Evolutionary conservation across 2,113 vertebrate species (phyloP).

Genomic region (Semnornis frantzii): DNA sequence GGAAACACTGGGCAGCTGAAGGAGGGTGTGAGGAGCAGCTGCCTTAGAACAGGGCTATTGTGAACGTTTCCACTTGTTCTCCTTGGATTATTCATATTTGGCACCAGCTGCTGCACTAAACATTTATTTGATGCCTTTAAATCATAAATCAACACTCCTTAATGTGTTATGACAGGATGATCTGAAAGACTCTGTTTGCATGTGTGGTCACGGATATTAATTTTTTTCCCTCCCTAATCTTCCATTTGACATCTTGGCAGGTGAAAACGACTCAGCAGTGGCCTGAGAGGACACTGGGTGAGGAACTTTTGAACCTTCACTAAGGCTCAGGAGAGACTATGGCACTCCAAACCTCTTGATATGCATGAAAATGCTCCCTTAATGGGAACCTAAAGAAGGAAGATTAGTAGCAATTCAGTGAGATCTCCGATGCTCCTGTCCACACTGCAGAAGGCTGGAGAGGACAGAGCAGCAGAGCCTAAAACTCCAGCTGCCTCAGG

Average conservation of each 20-base stretch:
- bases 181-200: constrained; percentile 3
- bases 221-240: background rate
- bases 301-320: background rate
- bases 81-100: background rate
- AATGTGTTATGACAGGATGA: constrained; percentile 22
- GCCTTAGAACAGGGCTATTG: background rate
- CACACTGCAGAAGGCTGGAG: background rate
- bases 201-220: background rate
- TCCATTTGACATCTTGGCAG: background rate
- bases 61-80: constrained; percentile 38
- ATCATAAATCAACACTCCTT: constrained; percentile 19
- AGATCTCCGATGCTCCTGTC: background rate
- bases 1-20: background rate
- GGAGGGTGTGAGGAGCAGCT: background rate
- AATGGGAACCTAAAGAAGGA: background rate
- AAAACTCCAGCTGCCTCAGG: background rate
- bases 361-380: background rate
- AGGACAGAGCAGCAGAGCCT: background rate
- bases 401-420: background rate
- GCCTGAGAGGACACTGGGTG: background rate
- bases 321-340: background rate
- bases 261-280: background rate
- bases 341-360: background rate
- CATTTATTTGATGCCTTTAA: constrained; percentile 38
- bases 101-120: background rate